phyloP scores from a whole-genome alignment of 2,888 invertebrate genomes.

The Rotaria magnacalcarata region DNA sequence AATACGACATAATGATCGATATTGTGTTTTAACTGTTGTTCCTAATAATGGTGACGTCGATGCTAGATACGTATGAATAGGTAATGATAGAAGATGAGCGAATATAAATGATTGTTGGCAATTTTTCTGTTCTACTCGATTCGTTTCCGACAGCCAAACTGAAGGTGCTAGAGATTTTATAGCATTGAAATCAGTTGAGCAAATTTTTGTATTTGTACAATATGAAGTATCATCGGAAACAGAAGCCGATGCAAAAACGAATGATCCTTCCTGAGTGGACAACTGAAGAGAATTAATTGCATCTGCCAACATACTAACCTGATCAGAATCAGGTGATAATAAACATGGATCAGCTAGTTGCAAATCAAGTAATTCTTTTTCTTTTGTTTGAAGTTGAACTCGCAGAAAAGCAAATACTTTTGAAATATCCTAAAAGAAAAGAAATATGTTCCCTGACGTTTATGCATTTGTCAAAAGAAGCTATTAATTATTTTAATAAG shows the following conservation, averaged over 20 bases:
- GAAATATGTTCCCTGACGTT: too few species aligned
- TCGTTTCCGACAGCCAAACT: neutral
- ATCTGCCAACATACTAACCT: neutral
- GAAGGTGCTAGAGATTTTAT: neutral
- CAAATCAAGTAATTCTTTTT: constrained; percentile 2
- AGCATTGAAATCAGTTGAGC: neutral
- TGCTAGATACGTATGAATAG: neutral
- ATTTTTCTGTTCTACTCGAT: neutral
- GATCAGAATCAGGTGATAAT: neutral
- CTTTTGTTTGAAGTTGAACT: neutral
- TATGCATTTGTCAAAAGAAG: too few species aligned
- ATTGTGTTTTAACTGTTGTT: neutral
- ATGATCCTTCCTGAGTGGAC: neutral
- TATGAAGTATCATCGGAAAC: neutral
- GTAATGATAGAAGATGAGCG: neutral
- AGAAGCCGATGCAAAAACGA: neutral
- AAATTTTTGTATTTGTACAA: neutral
- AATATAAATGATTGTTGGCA: neutral
- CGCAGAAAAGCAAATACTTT: neutral
- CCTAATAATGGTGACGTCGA: neutral
- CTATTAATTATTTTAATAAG: too few species aligned
- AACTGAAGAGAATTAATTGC: neutral
- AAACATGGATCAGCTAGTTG: neutral
- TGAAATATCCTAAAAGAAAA: neutral
- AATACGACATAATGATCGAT: neutral